Base-by-base conservation (phyloP, 2,797 vertebrate genomes). In the Mareca penelope region DNA sequence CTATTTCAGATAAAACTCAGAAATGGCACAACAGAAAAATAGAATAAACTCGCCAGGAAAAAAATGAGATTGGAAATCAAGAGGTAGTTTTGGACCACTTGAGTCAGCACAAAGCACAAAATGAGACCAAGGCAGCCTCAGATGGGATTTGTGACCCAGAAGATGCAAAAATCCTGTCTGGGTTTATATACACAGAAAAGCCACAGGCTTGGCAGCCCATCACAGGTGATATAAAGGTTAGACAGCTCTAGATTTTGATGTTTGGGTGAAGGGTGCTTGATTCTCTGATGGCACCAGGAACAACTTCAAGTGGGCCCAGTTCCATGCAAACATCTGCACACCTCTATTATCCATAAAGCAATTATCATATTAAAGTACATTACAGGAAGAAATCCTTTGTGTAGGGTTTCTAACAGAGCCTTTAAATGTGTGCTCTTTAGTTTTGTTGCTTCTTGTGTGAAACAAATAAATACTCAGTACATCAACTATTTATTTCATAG, bases 381-480 rank as follows among this genome's bases (percentile, higher is more conserved):
- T 64, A 64, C 35, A 80, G 40, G 68, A 89, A 83, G 40, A 90
- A 80, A 70, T 70, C 22, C 10, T 56, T 88, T 87, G 28, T 89
- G 84, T 80, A 21, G 6, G 14, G 61, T n/a, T 52, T 87, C 81
- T 83, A 77, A 87, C 92, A 73, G 86, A 84, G 31, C 44, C 79
- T 79, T 90, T 26, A 61, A 73, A 84, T 63, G 29, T 60, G 10
- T 12, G 80, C 21, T 77, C 33, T 81, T 80, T 73, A 59, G 44
- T 77, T 60, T 22, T 82, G 13, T 56, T 95, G 33, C 39, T 91
- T 69, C 40, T 44, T 50, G 14, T 60, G 84, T 77, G 18, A 87
- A 90, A 87, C 37, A 83, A 86, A 79, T 81, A 85, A 92, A 76
- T 85, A 73, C 90, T 64, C 37, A 73, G 31, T 48, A 68, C 40